A percentile compares a stretch with the other conserved stretches of the same genome.
Evolutionary conservation across 2,888 invertebrate genomes (phyloP).

Genomic region (Cerastis leucographa): DNA sequence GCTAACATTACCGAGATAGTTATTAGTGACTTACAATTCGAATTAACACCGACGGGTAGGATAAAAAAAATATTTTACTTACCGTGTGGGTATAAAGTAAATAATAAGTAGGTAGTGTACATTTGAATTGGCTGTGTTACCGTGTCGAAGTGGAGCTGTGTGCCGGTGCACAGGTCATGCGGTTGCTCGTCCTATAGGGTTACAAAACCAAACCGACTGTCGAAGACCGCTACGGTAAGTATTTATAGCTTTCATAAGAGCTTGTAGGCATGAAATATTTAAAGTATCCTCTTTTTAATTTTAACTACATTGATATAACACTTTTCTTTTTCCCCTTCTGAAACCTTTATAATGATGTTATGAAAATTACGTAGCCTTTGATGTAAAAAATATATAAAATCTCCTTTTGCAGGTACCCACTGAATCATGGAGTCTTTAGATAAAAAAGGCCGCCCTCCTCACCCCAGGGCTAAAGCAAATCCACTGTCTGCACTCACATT

Average conservation of each 20-base stretch:
- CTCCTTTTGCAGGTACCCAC: constrained; percentile 54
- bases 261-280: constrained; percentile 11
- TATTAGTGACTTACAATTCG: constrained; percentile 54
- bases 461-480: constrained; percentile 92
- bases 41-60: constrained; percentile 34
- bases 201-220: constrained; percentile 55
- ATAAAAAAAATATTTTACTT: constrained; percentile 54
- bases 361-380: constrained; percentile 10
- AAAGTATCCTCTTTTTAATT: background rate
- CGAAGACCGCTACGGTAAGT: constrained; percentile 65
- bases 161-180: constrained; percentile 63
- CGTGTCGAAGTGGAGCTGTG: constrained; percentile 50
- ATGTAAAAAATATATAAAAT: background rate
- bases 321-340: background rate
- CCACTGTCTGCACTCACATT: constrained; percentile 92
- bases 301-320: background rate
- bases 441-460: constrained; percentile 89
- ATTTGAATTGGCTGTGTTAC: constrained; percentile 41
- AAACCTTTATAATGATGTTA: background rate
- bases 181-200: constrained; percentile 52
- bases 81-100: constrained; percentile 57
- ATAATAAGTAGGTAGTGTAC: constrained; percentile 59
- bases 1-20: constrained; percentile 15
- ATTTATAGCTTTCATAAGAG: constrained; percentile 60
- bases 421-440: constrained; percentile 89